Evolutionary conservation across 2,888 invertebrate genomes (phyloP).

Genomic region (Ophion costatus): DNA sequence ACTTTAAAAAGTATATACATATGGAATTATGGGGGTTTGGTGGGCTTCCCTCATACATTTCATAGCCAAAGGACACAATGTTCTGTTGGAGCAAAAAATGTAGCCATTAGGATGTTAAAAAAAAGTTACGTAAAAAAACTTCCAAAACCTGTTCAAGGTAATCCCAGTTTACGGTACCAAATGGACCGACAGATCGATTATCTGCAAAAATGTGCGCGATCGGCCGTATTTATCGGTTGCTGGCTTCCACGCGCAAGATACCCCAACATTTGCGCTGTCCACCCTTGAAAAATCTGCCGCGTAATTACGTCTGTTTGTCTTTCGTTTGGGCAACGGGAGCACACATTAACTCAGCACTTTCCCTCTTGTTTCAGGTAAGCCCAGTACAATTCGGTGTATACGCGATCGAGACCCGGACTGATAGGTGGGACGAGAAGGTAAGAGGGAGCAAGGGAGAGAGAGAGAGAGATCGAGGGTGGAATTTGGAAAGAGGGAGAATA

Average conservation of each 20-base stretch:
- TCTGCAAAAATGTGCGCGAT: background rate
- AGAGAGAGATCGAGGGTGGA: slow-evolving; percentile 30
- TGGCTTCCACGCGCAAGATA: background rate
- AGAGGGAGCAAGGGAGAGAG: slow-evolving; percentile 19
- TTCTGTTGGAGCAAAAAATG: no score
- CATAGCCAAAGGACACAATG: no score
- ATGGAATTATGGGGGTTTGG: no score
- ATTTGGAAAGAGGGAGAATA: slow-evolving; percentile 16
- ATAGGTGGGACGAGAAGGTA: slow-evolving; percentile 1
- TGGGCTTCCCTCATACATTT: no score
- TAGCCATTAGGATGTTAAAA: no score
- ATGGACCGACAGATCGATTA: no score
- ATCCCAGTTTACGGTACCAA: no score
- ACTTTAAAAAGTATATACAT: no score
- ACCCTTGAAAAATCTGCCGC: slow-evolving; percentile 42
- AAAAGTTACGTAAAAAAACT: no score
- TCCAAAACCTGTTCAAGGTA: no score
- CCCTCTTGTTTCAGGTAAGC: slow-evolving; percentile 80
- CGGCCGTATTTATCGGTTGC: background rate
- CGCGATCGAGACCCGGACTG: slow-evolving; percentile 36
- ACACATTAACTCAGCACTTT: slow-evolving; percentile 69
- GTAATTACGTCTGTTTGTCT: slow-evolving; percentile 59
- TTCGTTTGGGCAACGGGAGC: slow-evolving; percentile 51
- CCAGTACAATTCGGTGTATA: slow-evolving; percentile 62
- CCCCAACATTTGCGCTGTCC: background rate